Evolutionary conservation across 2,888 invertebrate genomes (phyloP), one percentile per base, ranked within the genome.

Genomic region (Branchipolynoe longqiensis): DNA sequence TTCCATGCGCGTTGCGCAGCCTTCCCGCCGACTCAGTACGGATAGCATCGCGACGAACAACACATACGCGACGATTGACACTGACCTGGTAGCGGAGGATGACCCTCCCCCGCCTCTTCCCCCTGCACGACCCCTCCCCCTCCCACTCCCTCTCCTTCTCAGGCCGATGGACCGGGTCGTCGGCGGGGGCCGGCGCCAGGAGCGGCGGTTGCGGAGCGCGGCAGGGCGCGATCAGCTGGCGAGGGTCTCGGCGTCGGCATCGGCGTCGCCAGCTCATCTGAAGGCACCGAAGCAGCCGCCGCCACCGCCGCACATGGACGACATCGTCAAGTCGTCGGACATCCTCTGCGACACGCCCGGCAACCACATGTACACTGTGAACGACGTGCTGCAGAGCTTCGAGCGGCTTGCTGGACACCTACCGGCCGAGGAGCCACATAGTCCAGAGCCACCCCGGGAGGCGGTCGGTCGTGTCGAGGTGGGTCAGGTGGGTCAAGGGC

Each of bases 321-420:
- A 84, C 38, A 84, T 84, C 22, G 84, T 84, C 33, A 84, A 84
- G 36, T 41, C 59, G 28, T 69, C 69, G 31, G 84, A 84, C 69
- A 84, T 84, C 18, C 33, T 69, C 22, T 69, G 36, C 40, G 84
- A 84, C 41, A 84, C 64, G 84, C 36, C 48, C 73, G 64, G 64
- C 3, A 48, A 69, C 69, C 84, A 84, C 54, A 69, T 64, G 54
- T 84, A 84, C 69, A 84, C 84, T 6, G 84, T 84, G 18, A 69
- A 69, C 31, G 84, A 84, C 48, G 84, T 84, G 1, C 33, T 84
- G 18, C 48, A 84, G 31, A 84, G 73, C 54, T 48, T 84, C 28
- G 69, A 84, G 36, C 36, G 64, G 0, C 62, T 84, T 12, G 84
- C 84, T 69, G 84, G 69, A 1, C 48, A 84, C n/a, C 33, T 84